phyloP scores from a whole-genome alignment of 2,888 invertebrate genomes.

The Autographa pulchrina region DNA sequence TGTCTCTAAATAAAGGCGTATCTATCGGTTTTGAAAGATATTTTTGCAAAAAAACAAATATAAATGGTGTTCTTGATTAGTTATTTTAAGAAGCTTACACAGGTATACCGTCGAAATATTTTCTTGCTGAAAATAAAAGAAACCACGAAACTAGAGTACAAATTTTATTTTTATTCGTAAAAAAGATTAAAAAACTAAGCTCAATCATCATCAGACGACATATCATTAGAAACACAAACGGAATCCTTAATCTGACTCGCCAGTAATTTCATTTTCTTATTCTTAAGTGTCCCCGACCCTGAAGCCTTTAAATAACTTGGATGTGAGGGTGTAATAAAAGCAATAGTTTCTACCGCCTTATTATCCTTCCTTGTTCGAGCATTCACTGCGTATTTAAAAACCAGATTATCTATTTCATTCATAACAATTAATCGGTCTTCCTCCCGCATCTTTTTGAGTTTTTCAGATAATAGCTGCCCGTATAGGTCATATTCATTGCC shows the following conservation, averaged over 20 bases:
- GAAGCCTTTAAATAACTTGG: neutral
- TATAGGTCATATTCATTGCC: slow-evolving; percentile 10
- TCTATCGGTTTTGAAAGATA: too few relatives aligned
- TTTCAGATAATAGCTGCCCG: slow-evolving; percentile 4
- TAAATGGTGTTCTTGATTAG: too few relatives aligned
- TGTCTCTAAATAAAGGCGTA: too few relatives aligned
- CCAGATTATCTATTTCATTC: slow-evolving; percentile 12
- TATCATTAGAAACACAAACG: neutral
- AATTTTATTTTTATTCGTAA: neutral
- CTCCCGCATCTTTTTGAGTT: slow-evolving; percentile 1
- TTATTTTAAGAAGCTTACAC: too few relatives aligned
- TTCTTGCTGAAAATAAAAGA: neutral
- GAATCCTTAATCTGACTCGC: neutral
- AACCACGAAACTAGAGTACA: neutral
- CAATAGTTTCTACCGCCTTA: neutral
- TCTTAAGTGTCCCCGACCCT: neutral
- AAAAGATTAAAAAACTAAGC: neutral
- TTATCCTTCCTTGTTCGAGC: neutral
- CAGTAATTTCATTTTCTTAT: slow-evolving; percentile 3
- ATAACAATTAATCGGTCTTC: slow-evolving; percentile 3
- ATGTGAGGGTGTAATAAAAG: neutral
- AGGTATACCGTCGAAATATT: too few relatives aligned
- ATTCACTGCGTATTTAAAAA: slow-evolving; percentile 3
- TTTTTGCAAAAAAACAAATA: too few relatives aligned
- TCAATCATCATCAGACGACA: slow-evolving; percentile 11